Conservation (phyloP, 2,113 vertebrate genomes). For the Hippoglossus stenolepis region DNA sequence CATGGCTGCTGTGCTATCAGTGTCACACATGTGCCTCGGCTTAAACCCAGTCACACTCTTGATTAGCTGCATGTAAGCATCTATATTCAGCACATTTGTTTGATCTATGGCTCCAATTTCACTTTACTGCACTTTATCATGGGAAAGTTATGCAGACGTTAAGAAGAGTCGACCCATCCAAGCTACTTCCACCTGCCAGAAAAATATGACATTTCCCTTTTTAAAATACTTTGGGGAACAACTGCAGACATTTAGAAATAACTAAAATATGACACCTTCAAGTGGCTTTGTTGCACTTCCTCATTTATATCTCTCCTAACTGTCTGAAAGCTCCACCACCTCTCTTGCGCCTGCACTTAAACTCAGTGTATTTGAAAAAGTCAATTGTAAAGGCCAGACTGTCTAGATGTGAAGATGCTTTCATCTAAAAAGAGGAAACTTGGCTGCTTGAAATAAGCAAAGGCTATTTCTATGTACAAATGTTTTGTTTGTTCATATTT, state of each 20-base stretch:
- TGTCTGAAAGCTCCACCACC: constrained; percentile 48
- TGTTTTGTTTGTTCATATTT: no score
- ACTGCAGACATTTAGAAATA: constrained; percentile 25
- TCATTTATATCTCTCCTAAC: constrained; percentile 29
- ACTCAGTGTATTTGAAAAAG: not conserved
- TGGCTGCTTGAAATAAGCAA: no score
- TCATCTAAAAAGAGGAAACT: no score
- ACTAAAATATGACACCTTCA: constrained; percentile 30
- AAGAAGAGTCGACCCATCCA: not conserved
- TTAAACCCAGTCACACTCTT: constrained; percentile 8
- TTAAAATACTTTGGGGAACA: not conserved
- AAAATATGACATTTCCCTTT: not conserved
- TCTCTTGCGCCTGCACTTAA: constrained; percentile 31
- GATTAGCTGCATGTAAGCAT: not conserved
- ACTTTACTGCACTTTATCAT: no score
- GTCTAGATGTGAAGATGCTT: no score
- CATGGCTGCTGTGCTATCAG: constrained; percentile 4
- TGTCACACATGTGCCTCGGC: constrained; percentile 14
- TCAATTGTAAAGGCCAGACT: no score
- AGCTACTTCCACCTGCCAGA: constrained; percentile 27
- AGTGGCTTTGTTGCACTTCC: constrained; percentile 41
- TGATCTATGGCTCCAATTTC: constrained; percentile 6
- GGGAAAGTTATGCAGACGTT: not conserved
- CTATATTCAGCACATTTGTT: constrained; percentile 19
- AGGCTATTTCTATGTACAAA: no score